A percentile compares a stretch with the other conserved stretches of the same genome.
These are phyloP conservation scores for Rhopalosiphum nymphaeae DNA, from an alignment of 2,888 invertebrate species.

Conservation along the genomic window DNA sequence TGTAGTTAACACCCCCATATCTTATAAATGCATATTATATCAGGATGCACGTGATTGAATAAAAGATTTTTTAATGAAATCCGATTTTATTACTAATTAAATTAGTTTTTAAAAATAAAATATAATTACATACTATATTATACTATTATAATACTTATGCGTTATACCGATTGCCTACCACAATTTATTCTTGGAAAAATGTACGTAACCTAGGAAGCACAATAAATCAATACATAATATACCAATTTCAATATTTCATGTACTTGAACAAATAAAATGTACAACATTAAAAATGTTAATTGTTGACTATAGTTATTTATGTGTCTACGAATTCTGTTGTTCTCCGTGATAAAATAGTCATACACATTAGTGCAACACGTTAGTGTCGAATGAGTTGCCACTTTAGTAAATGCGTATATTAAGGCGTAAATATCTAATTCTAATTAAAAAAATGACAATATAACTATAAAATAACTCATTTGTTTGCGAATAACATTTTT, in stretches of 20 bases:
- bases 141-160: background rate
- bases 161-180: background rate
- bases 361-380: background rate
- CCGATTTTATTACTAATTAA: background rate
- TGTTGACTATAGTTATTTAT: background rate
- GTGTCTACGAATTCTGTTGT: background rate
- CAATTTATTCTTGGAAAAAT: background rate
- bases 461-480: background rate
- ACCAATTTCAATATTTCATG: background rate
- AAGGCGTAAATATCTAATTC: background rate
- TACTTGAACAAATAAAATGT: background rate
- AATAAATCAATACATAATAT: background rate
- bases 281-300: background rate
- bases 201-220: background rate
- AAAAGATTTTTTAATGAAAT: background rate
- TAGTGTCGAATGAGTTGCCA: background rate
- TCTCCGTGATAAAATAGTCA: background rate
- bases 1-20: too few relatives aligned
- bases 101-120: background rate
- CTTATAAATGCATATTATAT: too few relatives aligned
- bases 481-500: background rate
- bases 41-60: too few relatives aligned
- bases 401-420: background rate
- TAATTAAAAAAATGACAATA: background rate
- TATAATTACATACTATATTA: background rate